Evolutionary conservation across 1,140 invertebrate genomes (phyloP), one percentile per base, ranked within the genome.

Genomic region (Drosophila ohnishii): DNA sequence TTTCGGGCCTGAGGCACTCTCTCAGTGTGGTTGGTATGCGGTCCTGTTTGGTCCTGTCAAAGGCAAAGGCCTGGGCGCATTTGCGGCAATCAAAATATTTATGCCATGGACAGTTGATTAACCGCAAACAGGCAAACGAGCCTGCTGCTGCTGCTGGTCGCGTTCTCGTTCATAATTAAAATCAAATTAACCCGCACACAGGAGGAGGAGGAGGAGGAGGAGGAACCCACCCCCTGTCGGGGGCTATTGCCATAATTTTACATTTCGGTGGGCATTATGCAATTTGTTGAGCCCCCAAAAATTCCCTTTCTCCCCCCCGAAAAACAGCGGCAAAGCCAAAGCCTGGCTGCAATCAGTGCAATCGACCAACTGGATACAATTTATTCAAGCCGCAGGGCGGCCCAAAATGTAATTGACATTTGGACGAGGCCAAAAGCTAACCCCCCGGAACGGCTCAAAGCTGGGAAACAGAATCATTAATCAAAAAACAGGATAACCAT

Each of bases 61-160:
- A 64, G 75, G 42, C 50, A 53, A 11, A 37, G 64, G 42, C 25
- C 42, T 22, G 2, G 42, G 30, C 9, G 72, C 71, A 57, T 75
- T 75, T 61, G 73, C 35, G 73, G 62, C 75, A 82, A 87, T 86
- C 82, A 87, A 76, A 83, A 86, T 87, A 87, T 86, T 87, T 79
- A 86, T 87, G 84, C 67, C 72, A 80, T 61, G 67, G 64, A 60
- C 75, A 83, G 84, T 79, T 87, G 80, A 87, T 87, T 88, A 83
- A 87, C 80, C 84, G 73, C 84, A 87, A 74, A 83, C 71, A 62
- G 56, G 69, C 50, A 65, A 82, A 81, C 59, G 69, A 74, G 57
- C 28, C 47, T 64, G 25, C 25, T 25, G 35, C 73, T 44, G 40
- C 40, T 48, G 34, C 39, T 63, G 44, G 58, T 47, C 14, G 66